Base-by-base conservation (phyloP, 2,797 vertebrate species). In the Sarcophilus harrisii region DNA sequence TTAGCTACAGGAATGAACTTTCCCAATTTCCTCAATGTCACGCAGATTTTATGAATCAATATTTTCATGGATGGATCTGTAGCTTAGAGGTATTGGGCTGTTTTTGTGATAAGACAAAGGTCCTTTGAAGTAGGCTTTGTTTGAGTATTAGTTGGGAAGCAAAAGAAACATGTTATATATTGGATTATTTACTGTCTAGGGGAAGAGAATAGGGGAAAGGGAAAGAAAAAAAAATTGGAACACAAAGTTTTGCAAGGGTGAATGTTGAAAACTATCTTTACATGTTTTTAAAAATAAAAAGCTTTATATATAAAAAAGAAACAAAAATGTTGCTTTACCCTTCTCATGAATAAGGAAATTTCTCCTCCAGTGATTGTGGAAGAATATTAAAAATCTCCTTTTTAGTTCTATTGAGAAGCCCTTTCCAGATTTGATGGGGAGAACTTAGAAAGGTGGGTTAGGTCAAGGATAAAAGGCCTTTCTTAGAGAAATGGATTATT, bases 21-120 rank as follows among this genome's bases (percentile, higher is more conserved):
- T 98, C 99, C 99, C 94, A 99, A 99, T 98, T 99, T 99, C 92
- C 99, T 99, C 97, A 99, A 99, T 97, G 99, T 99, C 98, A 99
- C 99, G 99, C 99, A 99, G 99, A 99, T 99, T 98, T 99, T 99
- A 96, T 99, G 99, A 99, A 99, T 99, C 98, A 99, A 99, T 99
- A 99, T 99, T 98, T 99, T 99, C 98, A 99, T 99, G 99, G 99
- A 99, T 92, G 99, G 99, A 32, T 99, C 99, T 87, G 99, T 99
- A 12, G 99, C 99, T 96, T 99, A 99, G 98, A 99, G 99, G 99
- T 99, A 98, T 97, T 30, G 29, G 54, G 57, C 94, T 94, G 91
- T 96, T 97, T 97, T 28, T 52, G 14, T 94, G 18, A 29, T 73
- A 95, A 91, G 91, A 93, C 58, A 96, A 58, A 57, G 18, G 91